Evolutionary conservation across 92 coral and sea anemone genomes (phyloP), one percentile per base, ranked within the genome.

Genomic region (Siderastrea radians): DNA sequence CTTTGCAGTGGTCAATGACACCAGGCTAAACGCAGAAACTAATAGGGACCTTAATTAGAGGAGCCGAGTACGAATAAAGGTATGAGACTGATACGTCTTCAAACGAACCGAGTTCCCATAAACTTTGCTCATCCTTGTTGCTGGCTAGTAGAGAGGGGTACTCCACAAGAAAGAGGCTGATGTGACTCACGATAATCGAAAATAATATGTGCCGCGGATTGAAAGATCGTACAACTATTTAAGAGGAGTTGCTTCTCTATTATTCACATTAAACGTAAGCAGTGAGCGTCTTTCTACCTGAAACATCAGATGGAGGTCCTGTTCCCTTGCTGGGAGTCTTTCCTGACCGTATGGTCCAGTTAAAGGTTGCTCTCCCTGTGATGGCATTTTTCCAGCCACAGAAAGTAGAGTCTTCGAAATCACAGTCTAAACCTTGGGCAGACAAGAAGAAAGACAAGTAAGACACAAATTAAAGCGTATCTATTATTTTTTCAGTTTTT

Each of bases 311-410:
- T 3, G 6, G 52, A 71, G 87, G 87, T 26, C 87, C 87, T 1
- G 87, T 83, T 38, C 17, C 0, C 10, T 9, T 1, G 60, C 79
- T 83, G 44, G 79, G 79, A 12, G 87, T 72, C 26, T 4, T 10
- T 7, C 79, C 79, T 17, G 78, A 71, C 62, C 50, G 5, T 58
- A 83, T 45, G 26, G 53, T 73, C 87, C 87, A 83, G 47, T 49
- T 60, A 7, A 83, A 72, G 71, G 11, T 48, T 2, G 79, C 60
- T 49, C 38, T 72, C 7, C 44, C 72, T 5, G 72, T 54, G n/a
- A 58, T 48, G 60, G 72, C 87, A 83, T 83, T 83, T 11, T 59
- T 8, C 87, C 87, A 83, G 5, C 3, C n/a, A 10, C 87, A 83
- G 48, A 83, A 83, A 7, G 87, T 58, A 5, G 79, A 71, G 58